These are phyloP conservation scores for Branchellion lobata DNA, from an alignment of 2,888 invertebrate genomes.

Conservation along the genomic window DNA sequence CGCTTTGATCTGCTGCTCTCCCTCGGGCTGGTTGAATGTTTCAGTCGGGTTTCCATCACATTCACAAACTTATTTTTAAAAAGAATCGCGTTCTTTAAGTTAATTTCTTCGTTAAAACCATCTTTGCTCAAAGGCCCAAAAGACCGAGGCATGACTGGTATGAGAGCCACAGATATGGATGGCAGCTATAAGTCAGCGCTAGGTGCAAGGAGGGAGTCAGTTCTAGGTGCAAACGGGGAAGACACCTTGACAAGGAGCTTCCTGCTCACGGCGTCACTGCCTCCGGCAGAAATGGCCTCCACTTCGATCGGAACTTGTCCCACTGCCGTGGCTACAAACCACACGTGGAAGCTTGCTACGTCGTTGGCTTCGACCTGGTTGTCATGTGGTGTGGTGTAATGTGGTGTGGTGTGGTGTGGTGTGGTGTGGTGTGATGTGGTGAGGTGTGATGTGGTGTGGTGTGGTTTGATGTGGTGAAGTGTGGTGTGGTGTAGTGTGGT, in stretches of 20 bases:
- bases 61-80: not conserved
- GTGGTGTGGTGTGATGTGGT: not conserved
- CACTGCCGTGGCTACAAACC: not conserved
- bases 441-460: not conserved
- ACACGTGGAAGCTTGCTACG: not conserved
- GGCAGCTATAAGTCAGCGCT: too few relatives aligned
- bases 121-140: too few relatives aligned
- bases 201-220: too few relatives aligned
- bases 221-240: too few relatives aligned
- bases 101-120: too few relatives aligned
- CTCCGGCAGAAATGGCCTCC: not conserved
- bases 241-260: conserved; percentile 17
- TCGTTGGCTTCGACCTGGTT: not conserved
- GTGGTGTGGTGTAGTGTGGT: not conserved
- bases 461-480: too few relatives aligned
- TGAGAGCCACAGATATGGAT: too few relatives aligned
- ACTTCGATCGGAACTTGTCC: conserved; percentile 5
- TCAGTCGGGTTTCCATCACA: not conserved
- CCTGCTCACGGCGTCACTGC: not conserved
- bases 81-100: too few relatives aligned
- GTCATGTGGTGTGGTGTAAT: not conserved
- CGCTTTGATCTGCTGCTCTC: not conserved
- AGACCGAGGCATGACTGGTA: too few relatives aligned
- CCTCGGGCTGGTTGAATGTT: conserved; percentile 7
- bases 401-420: conserved; percentile 1